phyloP scores from a whole-genome alignment of 2,113 vertebrate species.

The Lathamus discolor region DNA sequence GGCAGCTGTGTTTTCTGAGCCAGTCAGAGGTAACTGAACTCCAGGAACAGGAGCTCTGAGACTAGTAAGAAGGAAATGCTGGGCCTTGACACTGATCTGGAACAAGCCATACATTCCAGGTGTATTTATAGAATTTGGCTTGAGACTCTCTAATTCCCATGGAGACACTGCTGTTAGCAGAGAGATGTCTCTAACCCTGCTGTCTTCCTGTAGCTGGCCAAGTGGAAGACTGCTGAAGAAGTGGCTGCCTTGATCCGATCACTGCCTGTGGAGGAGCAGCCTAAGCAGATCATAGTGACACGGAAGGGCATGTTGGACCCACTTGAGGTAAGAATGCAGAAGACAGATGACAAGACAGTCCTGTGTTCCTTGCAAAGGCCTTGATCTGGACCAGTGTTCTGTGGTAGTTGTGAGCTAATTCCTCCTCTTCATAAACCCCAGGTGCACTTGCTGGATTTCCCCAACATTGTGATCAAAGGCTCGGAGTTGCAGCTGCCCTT shows the following conservation, averaged over 20 bases:
- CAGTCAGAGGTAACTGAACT: not conserved
- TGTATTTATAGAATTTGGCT: not conserved
- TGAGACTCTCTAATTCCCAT: not conserved
- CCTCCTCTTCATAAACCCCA: conserved; percentile 44
- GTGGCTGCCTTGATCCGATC: conserved; percentile 97
- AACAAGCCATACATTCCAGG: not conserved
- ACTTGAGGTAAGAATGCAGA: conserved; percentile 82
- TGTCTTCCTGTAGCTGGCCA: conserved; percentile 84
- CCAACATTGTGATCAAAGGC: conserved; percentile 99
- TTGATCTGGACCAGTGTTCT: not conserved
- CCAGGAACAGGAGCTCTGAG: not conserved
- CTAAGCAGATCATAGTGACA: conserved; percentile 98
- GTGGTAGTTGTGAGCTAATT: not conserved
- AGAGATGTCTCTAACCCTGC: not conserved
- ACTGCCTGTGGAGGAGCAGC: conserved; percentile 97
- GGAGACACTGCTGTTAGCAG: not conserved
- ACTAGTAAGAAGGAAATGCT: not conserved
- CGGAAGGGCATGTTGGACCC: conserved; percentile 99
- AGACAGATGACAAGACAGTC: not conserved
- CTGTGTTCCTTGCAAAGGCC: not conserved
- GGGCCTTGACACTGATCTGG: not conserved
- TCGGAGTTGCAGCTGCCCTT: conserved; percentile 97
- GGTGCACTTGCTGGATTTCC: conserved; percentile 99
- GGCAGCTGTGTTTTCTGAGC: not conserved
- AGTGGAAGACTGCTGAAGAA: conserved; percentile 99